Evolutionary conservation across 2,888 invertebrate genomes (phyloP).

Genomic region (Capitulum mitella): DNA sequence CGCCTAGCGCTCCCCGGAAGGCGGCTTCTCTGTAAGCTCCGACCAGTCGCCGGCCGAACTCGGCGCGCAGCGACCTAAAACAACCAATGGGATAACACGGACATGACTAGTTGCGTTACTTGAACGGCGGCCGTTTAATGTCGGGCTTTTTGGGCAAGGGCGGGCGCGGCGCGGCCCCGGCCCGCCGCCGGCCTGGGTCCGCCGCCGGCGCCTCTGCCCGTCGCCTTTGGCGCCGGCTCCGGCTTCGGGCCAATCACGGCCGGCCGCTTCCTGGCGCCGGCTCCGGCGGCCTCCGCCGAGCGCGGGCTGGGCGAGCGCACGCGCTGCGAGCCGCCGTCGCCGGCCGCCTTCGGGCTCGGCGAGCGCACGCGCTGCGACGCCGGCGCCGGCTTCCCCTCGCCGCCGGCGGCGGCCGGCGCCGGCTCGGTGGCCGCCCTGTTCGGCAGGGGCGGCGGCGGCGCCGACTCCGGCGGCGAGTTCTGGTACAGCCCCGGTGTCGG

Average conservation of each 20-base stretch:
- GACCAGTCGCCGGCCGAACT: too few species aligned
- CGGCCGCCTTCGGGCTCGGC: too few species aligned
- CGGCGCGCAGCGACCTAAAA: too few species aligned
- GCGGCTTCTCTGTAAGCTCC: too few species aligned
- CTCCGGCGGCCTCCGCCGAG: not conserved
- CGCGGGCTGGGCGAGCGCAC: too few species aligned
- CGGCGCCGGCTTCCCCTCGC: not conserved
- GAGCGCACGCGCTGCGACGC: too few species aligned
- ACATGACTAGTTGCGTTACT: conserved; percentile 1
- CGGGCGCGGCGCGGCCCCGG: not conserved
- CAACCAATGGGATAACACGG: too few species aligned
- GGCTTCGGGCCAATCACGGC: not conserved
- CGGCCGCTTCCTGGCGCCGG: not conserved
- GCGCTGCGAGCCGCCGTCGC: not conserved
- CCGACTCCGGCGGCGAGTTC: too few species aligned
- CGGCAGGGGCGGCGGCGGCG: too few species aligned
- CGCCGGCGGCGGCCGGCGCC: not conserved
- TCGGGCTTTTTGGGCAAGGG: not conserved
- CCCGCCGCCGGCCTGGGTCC: not conserved
- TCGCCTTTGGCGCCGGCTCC: not conserved
- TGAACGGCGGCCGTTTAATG: not conserved
- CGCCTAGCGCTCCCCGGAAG: too few species aligned
- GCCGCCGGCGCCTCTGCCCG: not conserved
- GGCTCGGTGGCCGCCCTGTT: too few species aligned
- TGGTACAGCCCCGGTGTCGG: too few species aligned